Evolutionary conservation across 2,113 vertebrate species (phyloP).

Genomic region (Tringa solitaria): DNA sequence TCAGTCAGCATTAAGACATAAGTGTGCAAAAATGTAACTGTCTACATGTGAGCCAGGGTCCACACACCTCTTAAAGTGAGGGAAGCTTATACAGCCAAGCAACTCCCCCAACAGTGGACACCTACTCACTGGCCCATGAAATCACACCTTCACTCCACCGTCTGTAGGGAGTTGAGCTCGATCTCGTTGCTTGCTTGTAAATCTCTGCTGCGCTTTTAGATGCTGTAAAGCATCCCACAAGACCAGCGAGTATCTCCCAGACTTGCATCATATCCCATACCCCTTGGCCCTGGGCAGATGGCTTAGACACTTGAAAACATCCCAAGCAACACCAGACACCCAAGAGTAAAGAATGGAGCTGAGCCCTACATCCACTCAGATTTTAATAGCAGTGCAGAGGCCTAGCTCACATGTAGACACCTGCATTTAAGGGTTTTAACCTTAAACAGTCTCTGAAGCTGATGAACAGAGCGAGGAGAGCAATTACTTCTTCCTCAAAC

Average conservation of each 20-base stretch:
- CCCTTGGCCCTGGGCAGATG: background rate
- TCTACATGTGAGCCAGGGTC: background rate
- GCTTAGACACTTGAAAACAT: background rate
- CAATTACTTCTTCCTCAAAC: background rate
- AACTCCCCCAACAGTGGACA: fast-evolving
- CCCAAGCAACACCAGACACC: background rate
- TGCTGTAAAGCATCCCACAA: background rate
- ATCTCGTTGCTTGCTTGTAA: background rate
- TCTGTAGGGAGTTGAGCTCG: background rate
- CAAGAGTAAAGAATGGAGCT: background rate
- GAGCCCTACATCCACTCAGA: background rate
- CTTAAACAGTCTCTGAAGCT: background rate
- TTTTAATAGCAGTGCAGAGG: background rate
- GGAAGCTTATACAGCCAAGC: background rate
- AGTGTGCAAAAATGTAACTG: background rate
- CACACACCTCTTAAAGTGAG: background rate
- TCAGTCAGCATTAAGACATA: background rate
- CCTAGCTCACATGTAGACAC: background rate
- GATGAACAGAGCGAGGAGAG: background rate
- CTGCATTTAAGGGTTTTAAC: background rate
- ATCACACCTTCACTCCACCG: background rate
- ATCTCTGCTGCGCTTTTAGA: background rate
- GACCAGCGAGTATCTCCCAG: background rate
- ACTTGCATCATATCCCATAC: background rate
- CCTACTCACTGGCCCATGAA: background rate